Base-by-base conservation (phyloP, 2,113 vertebrate genomes). In the Cyprinodon brontotheroides region DNA sequence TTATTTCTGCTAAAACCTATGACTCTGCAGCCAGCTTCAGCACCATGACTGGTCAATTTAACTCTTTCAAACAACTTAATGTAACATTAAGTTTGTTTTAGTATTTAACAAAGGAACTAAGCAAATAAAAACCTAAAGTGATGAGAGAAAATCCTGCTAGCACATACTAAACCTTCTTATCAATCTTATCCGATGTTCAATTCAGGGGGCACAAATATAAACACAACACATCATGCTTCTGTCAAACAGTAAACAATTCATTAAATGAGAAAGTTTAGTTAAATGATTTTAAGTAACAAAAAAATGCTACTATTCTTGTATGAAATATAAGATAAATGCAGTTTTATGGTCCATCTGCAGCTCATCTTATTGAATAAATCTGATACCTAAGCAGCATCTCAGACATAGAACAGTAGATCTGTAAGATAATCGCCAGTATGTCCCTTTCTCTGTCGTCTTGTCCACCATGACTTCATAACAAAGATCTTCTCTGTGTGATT, bases 191-290 rank as follows among this genome's bases (percentile, higher is more conserved):
- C 65, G 65, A 48, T 79, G 77, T 79, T 72, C 65, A 61, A 37
- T 67, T 29, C 9, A 75, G 61, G 20, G 74, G 65, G 66, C 36
- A n/a, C 20, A 77, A 73, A 73, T 41, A 71, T 53, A 74, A 17
- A 66, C 63, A 37, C 37, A 36, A 53, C 43, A 39, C 36, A 22
- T 61, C 7, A 68, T 39, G 22, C 20, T 62, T 14, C 40, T 41
- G 41, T 53, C 39, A 69, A 47, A 67, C 66, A 71, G 66, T 79
- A 62, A 66, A 4, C 7, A 77, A 59, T n/a, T 1, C 29, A 29
- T 29, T 1, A 29, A 29, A 29, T 29, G 29, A 29, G 29, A 29
- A 29, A 29, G 29, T 29, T 29, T 9, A 43, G 20, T 61, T 22
- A 36, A 13, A 20, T 62, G 61, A 29, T n/a, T 7, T 39, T 6